Base-by-base conservation (phyloP, 2,113 vertebrate species). In the Psettodes erumei region DNA sequence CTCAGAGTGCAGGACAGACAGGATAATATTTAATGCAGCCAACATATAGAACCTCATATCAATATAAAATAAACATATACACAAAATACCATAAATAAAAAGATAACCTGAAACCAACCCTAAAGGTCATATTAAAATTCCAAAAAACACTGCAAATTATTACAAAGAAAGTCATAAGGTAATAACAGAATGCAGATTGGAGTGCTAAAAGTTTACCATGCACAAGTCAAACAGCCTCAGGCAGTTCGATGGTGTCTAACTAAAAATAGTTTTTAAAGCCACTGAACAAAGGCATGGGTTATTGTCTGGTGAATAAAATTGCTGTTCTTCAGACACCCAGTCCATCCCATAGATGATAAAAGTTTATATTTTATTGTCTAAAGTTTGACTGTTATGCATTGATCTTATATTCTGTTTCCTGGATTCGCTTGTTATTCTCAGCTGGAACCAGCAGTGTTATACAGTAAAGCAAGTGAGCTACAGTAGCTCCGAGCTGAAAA, bases 401-500 rank as follows among this genome's bases (percentile, higher is more conserved):
- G 51, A 88, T 84, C 55, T 77, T 69, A 69, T 84, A 73, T 69
- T 76, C 76, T 54, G 21, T 71, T 79, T 73, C 47, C 33, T 3
- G 0, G 15, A 32, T 30, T 67, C 42, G 18, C 35, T 32, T 79
- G 65, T 56, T 77, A 61, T 61, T 75, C 54, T 70, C 62, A 70
- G 35, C 48, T 33, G 61, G 21, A 58, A 38, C 73, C 62, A 76
- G 54, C 47, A 33, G 19, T 56, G 50, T 71, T 60, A 40, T 66
- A 54, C 74, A 55, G 71, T 68, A 37, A 79, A 86, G 55, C 62
- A 73, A 68, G 28, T 47, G 13, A 50, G 15, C 19, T 38, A 59
- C 40, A 64, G 65, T 37, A 21, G 32, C 43, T 79, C 19, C 63
- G 33, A 79, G 73, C 69, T 37, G 30, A 53, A 79, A 79, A 81